These are phyloP conservation scores for Thomomys bottae DNA, from an alignment of 2,113 vertebrate genomes.

Conservation along the genomic window DNA sequence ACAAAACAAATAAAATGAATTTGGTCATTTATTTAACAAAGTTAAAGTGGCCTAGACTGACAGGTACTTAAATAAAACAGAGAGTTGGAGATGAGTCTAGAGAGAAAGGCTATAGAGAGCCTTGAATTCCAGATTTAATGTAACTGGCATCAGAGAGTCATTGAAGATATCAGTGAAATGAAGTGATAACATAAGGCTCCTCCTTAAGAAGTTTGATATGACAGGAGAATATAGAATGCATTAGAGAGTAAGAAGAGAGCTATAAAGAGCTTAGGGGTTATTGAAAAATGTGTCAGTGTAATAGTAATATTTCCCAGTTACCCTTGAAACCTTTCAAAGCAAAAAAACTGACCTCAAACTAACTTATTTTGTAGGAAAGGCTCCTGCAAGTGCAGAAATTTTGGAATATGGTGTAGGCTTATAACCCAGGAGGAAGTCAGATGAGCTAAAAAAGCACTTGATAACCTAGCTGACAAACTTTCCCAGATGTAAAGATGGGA, in stretches of 20 bases:
- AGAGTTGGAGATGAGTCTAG: neutral
- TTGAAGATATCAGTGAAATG: conserved; percentile 42
- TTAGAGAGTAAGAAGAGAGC: conserved; percentile 34
- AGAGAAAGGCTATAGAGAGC: conserved; percentile 17
- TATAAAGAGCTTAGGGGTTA: conserved; percentile 62
- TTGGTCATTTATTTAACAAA: conserved; percentile 5
- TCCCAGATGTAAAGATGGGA: neutral
- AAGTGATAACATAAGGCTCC: conserved; percentile 61
- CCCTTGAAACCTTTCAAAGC: conserved; percentile 44
- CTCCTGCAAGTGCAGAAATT: neutral
- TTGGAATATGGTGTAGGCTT: neutral
- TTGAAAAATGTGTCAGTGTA: conserved; percentile 47
- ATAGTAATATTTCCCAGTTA: conserved; percentile 64
- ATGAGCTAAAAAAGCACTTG: neutral
- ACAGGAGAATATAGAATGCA: conserved; percentile 51
- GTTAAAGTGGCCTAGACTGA: neutral
- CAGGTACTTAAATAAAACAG: neutral
- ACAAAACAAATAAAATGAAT: conserved; percentile 9
- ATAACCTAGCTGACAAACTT: neutral
- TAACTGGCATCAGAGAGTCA: conserved; percentile 38
- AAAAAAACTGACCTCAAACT: conserved; percentile 55
- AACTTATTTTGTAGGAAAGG: conserved; percentile 20
- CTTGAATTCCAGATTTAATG: conserved; percentile 50
- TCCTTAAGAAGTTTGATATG: conserved; percentile 57
- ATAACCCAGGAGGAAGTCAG: neutral